Conservation (phyloP, 1,140 invertebrate genomes). For the Drepana arcuata region DNA sequence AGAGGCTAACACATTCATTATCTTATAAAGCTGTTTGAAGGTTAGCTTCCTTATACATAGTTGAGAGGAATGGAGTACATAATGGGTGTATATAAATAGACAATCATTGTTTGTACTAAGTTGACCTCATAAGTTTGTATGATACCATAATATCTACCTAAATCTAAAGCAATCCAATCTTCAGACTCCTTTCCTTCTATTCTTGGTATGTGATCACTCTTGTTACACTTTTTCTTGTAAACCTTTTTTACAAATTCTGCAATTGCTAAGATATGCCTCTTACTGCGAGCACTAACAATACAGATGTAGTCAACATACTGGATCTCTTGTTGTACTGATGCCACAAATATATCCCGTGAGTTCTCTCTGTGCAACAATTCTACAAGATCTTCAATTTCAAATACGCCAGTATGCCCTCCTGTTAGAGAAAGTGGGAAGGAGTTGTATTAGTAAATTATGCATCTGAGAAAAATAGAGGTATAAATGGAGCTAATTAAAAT, state of each 20-base stretch:
- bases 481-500: too few relatives aligned
- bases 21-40: background rate
- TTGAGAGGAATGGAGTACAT: too few relatives aligned
- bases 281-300: conserved; percentile 81
- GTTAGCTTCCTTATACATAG: too few relatives aligned
- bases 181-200: conserved; percentile 83
- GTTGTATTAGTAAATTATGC: background rate
- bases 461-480: too few relatives aligned
- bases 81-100: too few relatives aligned
- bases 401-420: conserved; percentile 87
- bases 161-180: conserved; percentile 92
- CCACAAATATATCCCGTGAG: conserved; percentile 86
- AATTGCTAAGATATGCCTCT: conserved; percentile 82
- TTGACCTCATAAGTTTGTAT: too few relatives aligned
- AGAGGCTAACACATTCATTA: background rate
- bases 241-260: conserved; percentile 83
- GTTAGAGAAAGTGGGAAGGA: conserved; percentile 29
- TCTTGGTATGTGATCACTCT: conserved; percentile 78
- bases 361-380: conserved; percentile 84
- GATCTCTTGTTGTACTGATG: conserved; percentile 79
- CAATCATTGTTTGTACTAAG: too few relatives aligned
- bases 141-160: too few relatives aligned
- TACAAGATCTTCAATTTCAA: conserved; percentile 90
- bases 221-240: conserved; percentile 82
- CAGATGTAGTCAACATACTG: conserved; percentile 90